Percentiles rank a stretch among this genome's conserved stretches.
These are phyloP conservation scores for Oasisia sp. DNA, from an alignment of 2,888 invertebrate species.

Conservation along the genomic window DNA sequence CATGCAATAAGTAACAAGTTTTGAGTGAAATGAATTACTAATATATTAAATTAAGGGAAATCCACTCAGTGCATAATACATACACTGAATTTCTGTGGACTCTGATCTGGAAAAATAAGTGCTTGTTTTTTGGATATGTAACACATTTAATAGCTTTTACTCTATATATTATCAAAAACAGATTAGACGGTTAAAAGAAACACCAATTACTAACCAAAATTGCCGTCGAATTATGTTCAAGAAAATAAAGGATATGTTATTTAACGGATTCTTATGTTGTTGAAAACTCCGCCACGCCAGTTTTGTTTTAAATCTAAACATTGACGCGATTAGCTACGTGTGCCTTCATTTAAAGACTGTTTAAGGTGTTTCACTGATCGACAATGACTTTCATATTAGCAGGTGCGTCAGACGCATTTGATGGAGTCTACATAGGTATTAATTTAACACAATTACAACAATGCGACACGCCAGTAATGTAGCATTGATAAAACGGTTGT, in stretches of 20 bases:
- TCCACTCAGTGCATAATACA: neutral
- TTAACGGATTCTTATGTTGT: neutral
- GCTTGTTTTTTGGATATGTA: no score
- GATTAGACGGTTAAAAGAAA: neutral
- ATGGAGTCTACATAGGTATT: neutral
- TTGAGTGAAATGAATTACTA: neutral
- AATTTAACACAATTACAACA: neutral
- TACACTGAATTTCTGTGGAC: neutral
- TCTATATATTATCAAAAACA: neutral
- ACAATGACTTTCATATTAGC: neutral
- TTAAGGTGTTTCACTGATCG: neutral
- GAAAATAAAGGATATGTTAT: neutral
- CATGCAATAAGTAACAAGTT: neutral
- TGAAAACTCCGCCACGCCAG: neutral
- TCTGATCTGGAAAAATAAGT: no score
- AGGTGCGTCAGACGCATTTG: neutral
- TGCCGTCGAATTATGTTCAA: neutral
- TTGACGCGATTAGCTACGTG: neutral
- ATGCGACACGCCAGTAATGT: neutral
- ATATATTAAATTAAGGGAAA: neutral
- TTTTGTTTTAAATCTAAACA: neutral
- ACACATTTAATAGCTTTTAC: neutral
- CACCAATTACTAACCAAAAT: neutral
- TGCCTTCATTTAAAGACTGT: neutral
- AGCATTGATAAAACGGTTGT: no score